These are phyloP conservation scores for Sardina pilchardus DNA, from an alignment of 2,113 vertebrate species.

Conservation along the genomic window DNA sequence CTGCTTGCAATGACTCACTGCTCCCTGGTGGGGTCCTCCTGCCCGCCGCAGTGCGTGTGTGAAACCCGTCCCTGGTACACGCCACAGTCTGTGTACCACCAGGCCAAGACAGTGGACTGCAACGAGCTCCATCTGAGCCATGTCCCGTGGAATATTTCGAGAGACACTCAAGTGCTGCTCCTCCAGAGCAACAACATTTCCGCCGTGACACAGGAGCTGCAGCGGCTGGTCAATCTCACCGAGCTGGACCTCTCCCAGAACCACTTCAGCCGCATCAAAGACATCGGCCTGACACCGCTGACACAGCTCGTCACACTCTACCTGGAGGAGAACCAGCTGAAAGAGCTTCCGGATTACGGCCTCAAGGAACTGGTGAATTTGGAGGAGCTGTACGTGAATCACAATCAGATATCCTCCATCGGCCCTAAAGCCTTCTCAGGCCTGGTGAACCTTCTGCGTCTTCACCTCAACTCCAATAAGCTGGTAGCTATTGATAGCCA, in stretches of 20 bases:
- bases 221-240: conserved; percentile 74
- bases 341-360: conserved; percentile 72
- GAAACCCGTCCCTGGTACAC: conserved; percentile 83
- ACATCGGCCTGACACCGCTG: conserved; percentile 70
- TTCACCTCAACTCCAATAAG: conserved; percentile 80
- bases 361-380: conserved; percentile 73
- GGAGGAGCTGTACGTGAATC: conserved; percentile 82
- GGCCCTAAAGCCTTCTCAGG: conserved; percentile 75
- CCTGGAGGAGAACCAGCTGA: conserved; percentile 79
- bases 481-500: conserved; percentile 73
- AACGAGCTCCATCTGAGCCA: conserved; percentile 75
- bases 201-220: conserved; percentile 66
- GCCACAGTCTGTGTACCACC: conserved; percentile 78
- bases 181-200: conserved; percentile 83
- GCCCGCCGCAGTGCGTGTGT: conserved; percentile 79
- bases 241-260: conserved; percentile 83
- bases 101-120: conserved; percentile 79
- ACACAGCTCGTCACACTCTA: conserved; percentile 76
- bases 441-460: conserved; percentile 69
- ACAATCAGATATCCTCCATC: conserved; percentile 77
- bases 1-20: conserved; percentile 43
- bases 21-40: conserved; percentile 54
- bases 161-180: conserved; percentile 77
- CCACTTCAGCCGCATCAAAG: conserved; percentile 73
- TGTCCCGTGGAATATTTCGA: conserved; percentile 68